Conservation (phyloP, 2,888 invertebrate genomes). For the Adelphocoris suturalis region DNA sequence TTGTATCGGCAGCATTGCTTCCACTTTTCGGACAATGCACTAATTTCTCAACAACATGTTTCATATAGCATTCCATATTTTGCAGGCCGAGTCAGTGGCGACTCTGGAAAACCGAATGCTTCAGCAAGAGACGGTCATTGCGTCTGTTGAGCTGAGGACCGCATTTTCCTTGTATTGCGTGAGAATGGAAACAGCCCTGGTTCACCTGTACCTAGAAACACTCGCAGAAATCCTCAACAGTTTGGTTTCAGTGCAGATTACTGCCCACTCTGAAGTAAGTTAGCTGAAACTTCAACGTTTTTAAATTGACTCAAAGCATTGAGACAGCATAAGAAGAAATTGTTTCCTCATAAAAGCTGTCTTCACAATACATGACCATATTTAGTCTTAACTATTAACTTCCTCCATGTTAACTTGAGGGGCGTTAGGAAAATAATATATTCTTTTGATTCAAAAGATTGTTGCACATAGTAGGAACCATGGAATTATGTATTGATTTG, state of each 20-base stretch:
- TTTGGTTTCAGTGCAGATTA: slow-evolving; percentile 81
- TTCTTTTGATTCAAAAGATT: too few relatives aligned
- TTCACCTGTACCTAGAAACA: slow-evolving; percentile 82
- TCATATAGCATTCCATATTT: too few relatives aligned
- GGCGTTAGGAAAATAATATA: too few relatives aligned
- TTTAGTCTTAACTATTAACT: too few relatives aligned
- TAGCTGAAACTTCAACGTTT: slow-evolving; percentile 30
- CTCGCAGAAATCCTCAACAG: slow-evolving; percentile 82
- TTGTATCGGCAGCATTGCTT: background rate
- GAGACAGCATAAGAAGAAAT: background rate
- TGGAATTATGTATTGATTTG: too few relatives aligned
- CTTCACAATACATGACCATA: too few relatives aligned
- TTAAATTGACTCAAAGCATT: background rate
- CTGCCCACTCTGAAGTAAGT: slow-evolving; percentile 81
- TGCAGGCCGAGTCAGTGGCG: slow-evolving; percentile 82
- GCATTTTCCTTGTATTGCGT: slow-evolving; percentile 83
- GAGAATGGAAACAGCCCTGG: slow-evolving; percentile 83
- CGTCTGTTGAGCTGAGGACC: slow-evolving; percentile 82
- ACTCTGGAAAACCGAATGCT: slow-evolving; percentile 83
- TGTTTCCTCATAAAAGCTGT: background rate
- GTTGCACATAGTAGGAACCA: too few relatives aligned
- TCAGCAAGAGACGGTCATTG: slow-evolving; percentile 83
- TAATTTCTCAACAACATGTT: too few relatives aligned
- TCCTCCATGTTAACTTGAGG: too few relatives aligned
- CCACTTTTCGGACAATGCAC: too few relatives aligned